A percentile compares a stretch with the other conserved stretches of the same genome.
Evolutionary conservation across 1,140 invertebrate genomes (phyloP).

Genomic region (Thaumatotibia leucotreta): DNA sequence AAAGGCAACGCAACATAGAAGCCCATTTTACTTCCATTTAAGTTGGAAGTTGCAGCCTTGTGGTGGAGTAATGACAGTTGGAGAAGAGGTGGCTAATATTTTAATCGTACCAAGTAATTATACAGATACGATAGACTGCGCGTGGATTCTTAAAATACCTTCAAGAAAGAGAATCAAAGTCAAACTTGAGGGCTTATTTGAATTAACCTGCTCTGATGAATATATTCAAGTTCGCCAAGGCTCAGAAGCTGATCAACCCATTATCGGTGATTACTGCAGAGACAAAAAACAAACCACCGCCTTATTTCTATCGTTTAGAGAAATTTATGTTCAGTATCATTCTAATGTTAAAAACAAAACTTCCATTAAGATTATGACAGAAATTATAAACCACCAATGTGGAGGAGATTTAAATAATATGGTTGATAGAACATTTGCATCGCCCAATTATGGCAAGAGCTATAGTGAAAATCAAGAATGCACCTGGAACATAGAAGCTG

Average conservation of each 20-base stretch:
- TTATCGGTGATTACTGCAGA: conserved; percentile 82
- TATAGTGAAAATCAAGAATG: conserved; percentile 89
- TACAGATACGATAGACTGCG: conserved; percentile 77
- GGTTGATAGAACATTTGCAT: conserved; percentile 63
- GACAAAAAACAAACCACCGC: conserved; percentile 53
- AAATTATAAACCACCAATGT: conserved; percentile 57
- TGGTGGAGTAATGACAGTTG: conserved; percentile 76
- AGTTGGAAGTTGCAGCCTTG: conserved; percentile 76
- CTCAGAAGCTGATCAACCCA: conserved; percentile 68
- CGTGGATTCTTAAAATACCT: conserved; percentile 78
- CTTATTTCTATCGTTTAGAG: conserved; percentile 42
- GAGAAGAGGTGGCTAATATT: conserved; percentile 55
- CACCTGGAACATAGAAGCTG: conserved; percentile 83
- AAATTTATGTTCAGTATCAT: conserved; percentile 83
- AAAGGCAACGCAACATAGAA: conserved; percentile 38
- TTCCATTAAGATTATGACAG: conserved; percentile 41
- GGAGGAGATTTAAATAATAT: conserved; percentile 78
- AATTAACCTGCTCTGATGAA: conserved; percentile 77
- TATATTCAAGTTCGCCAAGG: conserved; percentile 80
- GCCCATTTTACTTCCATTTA: conserved; percentile 48
- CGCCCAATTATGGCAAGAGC: conserved; percentile 77
- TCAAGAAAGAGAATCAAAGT: conserved; percentile 78
- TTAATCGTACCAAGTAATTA: conserved; percentile 42
- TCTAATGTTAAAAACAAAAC: conserved; percentile 52
- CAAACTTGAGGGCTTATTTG: conserved; percentile 58